These are phyloP conservation scores for Acanthosepion lycidas DNA, from an alignment of 2,888 invertebrate species.

Conservation along the genomic window DNA sequence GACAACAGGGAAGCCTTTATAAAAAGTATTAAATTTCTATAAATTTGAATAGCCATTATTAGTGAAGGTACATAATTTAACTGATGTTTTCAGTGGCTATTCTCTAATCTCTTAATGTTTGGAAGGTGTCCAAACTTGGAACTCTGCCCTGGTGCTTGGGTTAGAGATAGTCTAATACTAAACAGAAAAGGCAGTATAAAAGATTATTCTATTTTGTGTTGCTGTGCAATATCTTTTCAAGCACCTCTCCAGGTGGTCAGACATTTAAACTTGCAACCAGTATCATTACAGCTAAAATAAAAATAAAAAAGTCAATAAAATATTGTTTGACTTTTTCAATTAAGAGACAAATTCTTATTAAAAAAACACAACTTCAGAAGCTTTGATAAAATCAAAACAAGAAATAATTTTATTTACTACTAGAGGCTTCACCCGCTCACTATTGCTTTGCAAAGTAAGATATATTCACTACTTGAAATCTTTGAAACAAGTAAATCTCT, in stretches of 20 bases:
- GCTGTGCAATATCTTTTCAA: constrained; percentile 47
- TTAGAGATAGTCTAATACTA: not conserved
- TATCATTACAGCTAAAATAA: not conserved
- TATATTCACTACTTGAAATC: too few relatives aligned
- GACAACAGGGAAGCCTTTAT: not conserved
- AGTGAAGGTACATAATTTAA: too few relatives aligned
- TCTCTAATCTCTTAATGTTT: not conserved
- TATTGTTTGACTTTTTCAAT: not conserved
- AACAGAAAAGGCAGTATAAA: not conserved
- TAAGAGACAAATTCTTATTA: not conserved
- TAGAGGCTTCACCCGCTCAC: too few relatives aligned
- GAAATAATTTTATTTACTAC: too few relatives aligned
- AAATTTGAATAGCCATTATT: not conserved
- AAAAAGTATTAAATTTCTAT: not conserved
- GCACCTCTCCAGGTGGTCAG: constrained; percentile 24
- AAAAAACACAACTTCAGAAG: too few relatives aligned
- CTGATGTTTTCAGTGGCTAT: too few relatives aligned
- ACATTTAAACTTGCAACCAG: not conserved
- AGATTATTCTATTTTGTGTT: constrained; percentile 51
- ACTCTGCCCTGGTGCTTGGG: not conserved
- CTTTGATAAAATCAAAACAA: too few relatives aligned
- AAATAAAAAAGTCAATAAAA: not conserved
- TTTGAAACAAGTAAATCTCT: too few relatives aligned
- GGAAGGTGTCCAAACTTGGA: not conserved
- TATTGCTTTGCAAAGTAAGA: too few relatives aligned